A percentile compares a stretch with the other conserved stretches of the same genome.
phyloP scores from a whole-genome alignment of 1,140 invertebrate genomes.

The Adelges cooleyi region DNA sequence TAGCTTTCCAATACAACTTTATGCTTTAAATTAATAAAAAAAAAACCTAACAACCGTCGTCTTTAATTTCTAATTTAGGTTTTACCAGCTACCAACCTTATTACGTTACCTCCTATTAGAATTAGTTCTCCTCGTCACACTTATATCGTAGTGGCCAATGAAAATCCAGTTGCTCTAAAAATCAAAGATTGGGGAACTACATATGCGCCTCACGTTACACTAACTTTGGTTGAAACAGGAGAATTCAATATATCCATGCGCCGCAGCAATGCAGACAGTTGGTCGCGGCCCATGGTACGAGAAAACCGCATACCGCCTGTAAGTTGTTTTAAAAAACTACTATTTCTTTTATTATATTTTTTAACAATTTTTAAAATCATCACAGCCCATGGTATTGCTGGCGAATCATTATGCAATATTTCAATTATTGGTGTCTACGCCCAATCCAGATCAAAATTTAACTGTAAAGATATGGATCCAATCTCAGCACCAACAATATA shows the following conservation, averaged over 20 bases:
- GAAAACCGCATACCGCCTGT: slow-evolving; percentile 20
- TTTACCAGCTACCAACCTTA: slow-evolving; percentile 19
- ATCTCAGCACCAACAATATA: slow-evolving; percentile 24
- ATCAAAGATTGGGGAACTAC: slow-evolving; percentile 24
- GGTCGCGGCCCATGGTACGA: slow-evolving; percentile 18
- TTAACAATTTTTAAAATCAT: background rate
- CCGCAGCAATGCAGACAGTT: slow-evolving; percentile 19
- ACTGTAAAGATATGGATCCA: slow-evolving; percentile 26
- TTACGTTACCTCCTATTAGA: slow-evolving; percentile 14
- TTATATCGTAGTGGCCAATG: slow-evolving; percentile 15
- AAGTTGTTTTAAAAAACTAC: background rate
- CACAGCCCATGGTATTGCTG: slow-evolving; percentile 8
- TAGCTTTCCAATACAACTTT: background rate
- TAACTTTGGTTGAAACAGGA: slow-evolving; percentile 15
- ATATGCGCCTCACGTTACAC: slow-evolving; percentile 7
- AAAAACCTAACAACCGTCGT: background rate
- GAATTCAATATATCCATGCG: slow-evolving; percentile 22
- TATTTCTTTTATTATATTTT: background rate
- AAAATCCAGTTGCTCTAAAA: slow-evolving; percentile 20
- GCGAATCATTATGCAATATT: slow-evolving; percentile 25
- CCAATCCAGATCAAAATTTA: slow-evolving; percentile 26
- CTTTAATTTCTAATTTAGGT: background rate
- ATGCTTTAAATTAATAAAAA: background rate
- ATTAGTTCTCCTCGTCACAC: slow-evolving; percentile 22
- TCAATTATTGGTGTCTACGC: slow-evolving; percentile 14